These are phyloP conservation scores for Agapetus fuscipes DNA, from an alignment of 2,888 invertebrate genomes.

Conservation along the genomic window DNA sequence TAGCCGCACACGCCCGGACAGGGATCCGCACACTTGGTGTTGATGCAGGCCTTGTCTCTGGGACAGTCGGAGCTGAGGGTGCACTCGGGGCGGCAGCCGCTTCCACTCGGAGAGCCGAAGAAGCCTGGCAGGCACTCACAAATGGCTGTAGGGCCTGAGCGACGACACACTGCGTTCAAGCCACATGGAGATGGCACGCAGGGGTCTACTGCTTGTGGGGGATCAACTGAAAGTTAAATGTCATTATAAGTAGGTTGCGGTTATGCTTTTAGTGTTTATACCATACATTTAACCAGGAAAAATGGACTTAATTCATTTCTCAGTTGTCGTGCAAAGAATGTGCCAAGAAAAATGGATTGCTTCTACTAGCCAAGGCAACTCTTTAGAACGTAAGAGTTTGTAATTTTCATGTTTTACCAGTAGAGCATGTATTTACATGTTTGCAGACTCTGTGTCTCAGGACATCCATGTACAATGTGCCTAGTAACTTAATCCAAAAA, in stretches of 20 bases:
- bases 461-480: too few relatives aligned
- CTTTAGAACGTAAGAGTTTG: too few relatives aligned
- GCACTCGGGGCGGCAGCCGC: slow-evolving; percentile 75
- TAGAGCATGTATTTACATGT: too few relatives aligned
- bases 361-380: too few relatives aligned
- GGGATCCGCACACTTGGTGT: slow-evolving; percentile 69
- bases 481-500: too few relatives aligned
- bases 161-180: slow-evolving; percentile 60
- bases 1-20: slow-evolving; percentile 73
- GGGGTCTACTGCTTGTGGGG: slow-evolving; percentile 47
- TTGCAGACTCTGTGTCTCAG: too few relatives aligned
- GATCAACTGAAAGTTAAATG: slow-evolving; percentile 10
- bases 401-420: too few relatives aligned
- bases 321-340: too few relatives aligned
- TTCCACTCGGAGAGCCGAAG: slow-evolving; percentile 63
- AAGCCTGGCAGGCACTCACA: slow-evolving; percentile 72
- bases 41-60: slow-evolving; percentile 63
- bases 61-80: slow-evolving; percentile 73
- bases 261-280: too few relatives aligned
- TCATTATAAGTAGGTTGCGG: background rate
- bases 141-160: slow-evolving; percentile 50
- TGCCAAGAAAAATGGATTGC: too few relatives aligned
- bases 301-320: too few relatives aligned
- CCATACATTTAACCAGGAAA: too few relatives aligned
- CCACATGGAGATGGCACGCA: slow-evolving; percentile 70